phyloP scores from a whole-genome alignment of 2,797 vertebrate genomes.

The Dromococcyx pavoninus region DNA sequence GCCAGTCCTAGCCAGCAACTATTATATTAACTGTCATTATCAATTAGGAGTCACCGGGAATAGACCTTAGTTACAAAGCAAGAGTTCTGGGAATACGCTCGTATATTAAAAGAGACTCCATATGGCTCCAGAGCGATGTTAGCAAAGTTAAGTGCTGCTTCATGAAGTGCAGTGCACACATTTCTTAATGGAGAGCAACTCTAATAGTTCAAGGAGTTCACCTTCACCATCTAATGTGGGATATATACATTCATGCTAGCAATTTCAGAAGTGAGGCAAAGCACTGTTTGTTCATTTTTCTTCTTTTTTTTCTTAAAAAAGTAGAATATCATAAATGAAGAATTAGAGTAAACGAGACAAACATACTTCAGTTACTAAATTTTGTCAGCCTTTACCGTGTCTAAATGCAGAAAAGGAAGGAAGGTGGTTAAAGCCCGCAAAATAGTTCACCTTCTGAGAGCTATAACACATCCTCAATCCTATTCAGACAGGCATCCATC shows the following conservation, averaged over 20 bases:
- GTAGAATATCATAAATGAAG: not conserved
- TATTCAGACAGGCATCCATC: not conserved
- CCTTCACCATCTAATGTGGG: not conserved
- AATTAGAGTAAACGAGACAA: not conserved
- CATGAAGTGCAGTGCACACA: constrained; percentile 1
- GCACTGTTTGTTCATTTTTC: not conserved
- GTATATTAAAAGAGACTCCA: not conserved
- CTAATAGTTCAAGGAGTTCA: not conserved
- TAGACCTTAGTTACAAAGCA: constrained; percentile 61
- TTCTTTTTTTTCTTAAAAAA: not conserved
- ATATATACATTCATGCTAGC: not conserved
- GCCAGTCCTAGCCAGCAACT: constrained; percentile 21
- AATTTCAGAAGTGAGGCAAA: not conserved
- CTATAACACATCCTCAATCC: not conserved
- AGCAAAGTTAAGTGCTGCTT: constrained; percentile 37
- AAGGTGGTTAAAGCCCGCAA: not conserved
- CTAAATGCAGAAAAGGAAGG: not conserved
- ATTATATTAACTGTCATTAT: constrained; percentile 65
- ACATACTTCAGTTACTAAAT: not conserved
- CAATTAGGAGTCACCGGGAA: constrained; percentile 36
- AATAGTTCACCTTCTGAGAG: not conserved
- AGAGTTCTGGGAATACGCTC: constrained; percentile 54
- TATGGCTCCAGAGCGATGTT: not conserved
- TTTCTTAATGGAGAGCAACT: constrained; percentile 10
- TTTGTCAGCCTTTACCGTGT: not conserved